Evolutionary conservation across 2,113 vertebrate species (phyloP).

Genomic region (Laticauda colubrina): DNA sequence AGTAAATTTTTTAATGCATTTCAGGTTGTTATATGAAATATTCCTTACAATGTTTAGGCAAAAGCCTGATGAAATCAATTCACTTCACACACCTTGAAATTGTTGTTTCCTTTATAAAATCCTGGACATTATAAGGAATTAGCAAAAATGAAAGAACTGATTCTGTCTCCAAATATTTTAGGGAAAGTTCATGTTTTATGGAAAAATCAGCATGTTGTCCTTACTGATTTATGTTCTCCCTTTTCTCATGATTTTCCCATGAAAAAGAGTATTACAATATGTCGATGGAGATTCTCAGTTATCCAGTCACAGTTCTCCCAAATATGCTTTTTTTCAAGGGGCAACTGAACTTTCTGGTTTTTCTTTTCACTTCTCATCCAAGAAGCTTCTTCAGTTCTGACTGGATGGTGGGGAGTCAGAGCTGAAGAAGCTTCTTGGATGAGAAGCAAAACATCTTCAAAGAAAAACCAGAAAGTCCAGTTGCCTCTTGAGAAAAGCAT

Average conservation of each 20-base stretch:
- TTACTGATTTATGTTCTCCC: background rate
- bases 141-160: background rate
- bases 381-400: too few relatives aligned
- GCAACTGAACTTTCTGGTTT: too few relatives aligned
- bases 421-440: too few relatives aligned
- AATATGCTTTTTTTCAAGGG: too few relatives aligned
- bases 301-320: too few relatives aligned
- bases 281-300: too few relatives aligned
- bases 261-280: background rate
- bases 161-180: background rate
- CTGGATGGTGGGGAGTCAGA: too few relatives aligned
- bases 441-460: too few relatives aligned
- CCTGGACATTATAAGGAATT: background rate
- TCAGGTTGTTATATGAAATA: background rate
- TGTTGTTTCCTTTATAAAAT: background rate
- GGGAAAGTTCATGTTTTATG: background rate
- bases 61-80: background rate
- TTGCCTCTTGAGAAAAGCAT: too few relatives aligned
- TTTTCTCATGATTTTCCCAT: background rate
- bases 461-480: too few relatives aligned
- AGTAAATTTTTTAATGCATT: background rate
- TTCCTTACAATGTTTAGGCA: background rate
- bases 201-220: background rate
- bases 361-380: too few relatives aligned
- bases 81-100: background rate